Conservation (phyloP, 2,113 vertebrate genomes). For the Hypocryptadius cinnamomeus region DNA sequence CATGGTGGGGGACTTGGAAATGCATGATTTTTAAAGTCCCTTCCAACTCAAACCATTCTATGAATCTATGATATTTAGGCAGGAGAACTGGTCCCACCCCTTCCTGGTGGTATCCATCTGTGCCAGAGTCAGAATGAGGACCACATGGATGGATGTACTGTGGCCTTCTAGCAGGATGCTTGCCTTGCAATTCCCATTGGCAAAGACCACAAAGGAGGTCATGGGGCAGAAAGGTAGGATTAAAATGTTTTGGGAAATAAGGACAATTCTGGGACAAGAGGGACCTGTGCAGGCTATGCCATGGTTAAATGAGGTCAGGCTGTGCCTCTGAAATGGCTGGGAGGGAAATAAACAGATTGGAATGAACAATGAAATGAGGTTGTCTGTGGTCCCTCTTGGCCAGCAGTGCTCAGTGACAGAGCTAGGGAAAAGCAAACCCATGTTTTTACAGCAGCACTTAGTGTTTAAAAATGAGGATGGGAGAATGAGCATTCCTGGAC, state of each 20-base stretch:
- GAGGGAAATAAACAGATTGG: background rate
- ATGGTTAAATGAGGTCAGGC: background rate
- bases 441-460: background rate
- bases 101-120: background rate
- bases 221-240: background rate
- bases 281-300: background rate
- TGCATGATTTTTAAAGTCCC: background rate
- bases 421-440: background rate
- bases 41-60: background rate
- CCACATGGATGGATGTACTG: rapidly evolving
- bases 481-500: background rate
- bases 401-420: background rate
- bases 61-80: background rate
- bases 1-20: background rate
- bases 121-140: background rate
- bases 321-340: background rate
- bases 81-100: background rate
- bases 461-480: background rate
- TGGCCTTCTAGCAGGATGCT: background rate
- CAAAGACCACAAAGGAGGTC: background rate
- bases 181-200: background rate
- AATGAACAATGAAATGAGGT: background rate
- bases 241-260: background rate
- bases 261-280: background rate
- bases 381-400: background rate